A percentile compares a stretch with the other conserved stretches of the same genome.
phyloP scores from a whole-genome alignment of 2,113 vertebrate species.

The Tupaia chinensis region DNA sequence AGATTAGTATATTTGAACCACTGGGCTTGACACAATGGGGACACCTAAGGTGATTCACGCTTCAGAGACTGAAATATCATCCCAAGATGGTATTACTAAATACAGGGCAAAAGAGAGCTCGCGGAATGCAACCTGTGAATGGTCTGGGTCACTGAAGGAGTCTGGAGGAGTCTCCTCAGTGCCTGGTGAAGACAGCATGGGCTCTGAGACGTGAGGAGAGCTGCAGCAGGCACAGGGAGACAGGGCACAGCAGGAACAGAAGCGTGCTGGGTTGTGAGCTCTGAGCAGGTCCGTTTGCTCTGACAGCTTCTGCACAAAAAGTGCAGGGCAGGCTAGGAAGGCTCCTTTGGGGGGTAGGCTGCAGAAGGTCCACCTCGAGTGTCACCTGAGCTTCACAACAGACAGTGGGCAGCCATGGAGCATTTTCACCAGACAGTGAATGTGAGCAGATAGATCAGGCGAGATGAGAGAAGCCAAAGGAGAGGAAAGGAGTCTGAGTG shows the following conservation, averaged over 20 bases:
- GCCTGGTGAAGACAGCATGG: background rate
- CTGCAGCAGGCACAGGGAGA: background rate
- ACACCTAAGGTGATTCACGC: background rate
- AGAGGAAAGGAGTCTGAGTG: background rate
- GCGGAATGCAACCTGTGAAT: background rate
- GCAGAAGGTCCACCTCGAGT: background rate
- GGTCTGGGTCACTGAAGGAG: background rate
- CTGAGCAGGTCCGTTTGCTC: background rate
- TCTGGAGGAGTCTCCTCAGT: background rate
- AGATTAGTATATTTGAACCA: background rate
- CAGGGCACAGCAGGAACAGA: background rate
- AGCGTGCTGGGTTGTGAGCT: background rate
- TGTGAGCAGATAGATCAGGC: background rate
- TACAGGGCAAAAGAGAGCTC: background rate
- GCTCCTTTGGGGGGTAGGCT: background rate
- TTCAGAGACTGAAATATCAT: conserved; percentile 44
- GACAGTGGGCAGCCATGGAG: background rate
- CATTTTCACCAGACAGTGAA: background rate
- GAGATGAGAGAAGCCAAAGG: background rate
- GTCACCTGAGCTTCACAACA: background rate
- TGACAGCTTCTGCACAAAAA: background rate
- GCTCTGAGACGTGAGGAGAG: background rate
- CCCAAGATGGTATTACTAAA: background rate
- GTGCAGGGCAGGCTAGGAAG: background rate
- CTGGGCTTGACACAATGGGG: background rate